Base-by-base conservation (phyloP, 2,888 invertebrate genomes). In the Drosophila austrosaltans region DNA sequence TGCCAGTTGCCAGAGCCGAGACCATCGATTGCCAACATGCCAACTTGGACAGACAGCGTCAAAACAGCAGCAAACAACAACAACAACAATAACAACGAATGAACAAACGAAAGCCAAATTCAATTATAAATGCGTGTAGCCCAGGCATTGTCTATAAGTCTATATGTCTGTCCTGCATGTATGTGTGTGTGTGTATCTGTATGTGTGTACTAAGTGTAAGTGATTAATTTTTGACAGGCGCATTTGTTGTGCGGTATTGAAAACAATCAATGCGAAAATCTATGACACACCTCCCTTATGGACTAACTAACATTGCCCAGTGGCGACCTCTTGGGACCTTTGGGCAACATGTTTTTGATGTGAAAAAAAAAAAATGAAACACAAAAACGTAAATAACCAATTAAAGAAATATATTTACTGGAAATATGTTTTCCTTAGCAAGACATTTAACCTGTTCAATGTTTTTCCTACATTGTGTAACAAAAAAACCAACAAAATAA, bases 211-310 rank as follows among this genome's bases (percentile, higher is more conserved):
- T 82, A 87, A 90, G 81, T 89, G 89, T 83, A 81, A 78, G 88
- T 87, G 89, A 87, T 90, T 89, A 90, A 89, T 89, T 85, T 89
- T 89, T 90, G 86, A 90, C 89, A 90, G 89, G 69, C 78, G 68
- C 86, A 88, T 83, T 83, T 86, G 87, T 88, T 88, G 76, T 86
- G 69, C 64, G 72, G 67, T 74, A 83, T 88, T 83, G 83, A 82
- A 86, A 82, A 83, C 88, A 83, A 86, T 88, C 88, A 88, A 82
- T 86, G 83, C 78, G 72, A 85, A 85, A 79, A 76, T 80, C 71
- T 78, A 72, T 76, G 80, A 70, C 86, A 72, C 69, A 57, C 78
- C 74, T 66, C 57, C 68, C 53, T 60, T 64, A 71, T 63, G 69
- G 28, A 68, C 57, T 57, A 6, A 22, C 16, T 57, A 39, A 8